Conservation (phyloP, 2,888 invertebrate genomes). For the Acanthosepion pharaonis region DNA sequence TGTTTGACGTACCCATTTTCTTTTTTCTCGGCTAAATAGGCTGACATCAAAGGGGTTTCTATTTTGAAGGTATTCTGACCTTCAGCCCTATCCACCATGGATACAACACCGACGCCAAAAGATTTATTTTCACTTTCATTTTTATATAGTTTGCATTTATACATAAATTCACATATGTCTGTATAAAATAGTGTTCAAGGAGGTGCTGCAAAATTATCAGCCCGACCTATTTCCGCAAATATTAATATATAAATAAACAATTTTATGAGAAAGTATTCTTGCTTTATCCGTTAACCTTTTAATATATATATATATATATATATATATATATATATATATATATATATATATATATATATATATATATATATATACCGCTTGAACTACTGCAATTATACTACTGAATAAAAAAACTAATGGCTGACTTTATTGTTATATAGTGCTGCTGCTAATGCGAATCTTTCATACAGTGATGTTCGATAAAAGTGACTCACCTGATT, state of each 20-base stretch:
- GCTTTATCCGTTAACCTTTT: background rate
- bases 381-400: background rate
- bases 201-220: too few relatives aligned
- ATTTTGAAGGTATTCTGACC: background rate
- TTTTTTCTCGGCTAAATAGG: background rate
- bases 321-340: conserved; percentile 17
- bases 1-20: background rate
- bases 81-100: background rate
- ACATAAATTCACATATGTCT: too few relatives aligned
- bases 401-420: too few relatives aligned
- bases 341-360: background rate
- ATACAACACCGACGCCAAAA: background rate
- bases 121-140: background rate
- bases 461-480: too few relatives aligned
- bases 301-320: background rate
- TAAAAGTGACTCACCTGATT: too few relatives aligned
- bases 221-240: too few relatives aligned
- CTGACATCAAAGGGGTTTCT: background rate
- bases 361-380: background rate
- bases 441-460: too few relatives aligned
- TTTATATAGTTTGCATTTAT: too few relatives aligned
- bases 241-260: too few relatives aligned
- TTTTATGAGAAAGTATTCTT: too few relatives aligned
- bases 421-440: too few relatives aligned
- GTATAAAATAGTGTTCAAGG: too few relatives aligned